Evolutionary conservation across 2,113 vertebrate species (phyloP), one percentile per base, ranked within the genome.

Genomic region (Centrocercus urophasianus): DNA sequence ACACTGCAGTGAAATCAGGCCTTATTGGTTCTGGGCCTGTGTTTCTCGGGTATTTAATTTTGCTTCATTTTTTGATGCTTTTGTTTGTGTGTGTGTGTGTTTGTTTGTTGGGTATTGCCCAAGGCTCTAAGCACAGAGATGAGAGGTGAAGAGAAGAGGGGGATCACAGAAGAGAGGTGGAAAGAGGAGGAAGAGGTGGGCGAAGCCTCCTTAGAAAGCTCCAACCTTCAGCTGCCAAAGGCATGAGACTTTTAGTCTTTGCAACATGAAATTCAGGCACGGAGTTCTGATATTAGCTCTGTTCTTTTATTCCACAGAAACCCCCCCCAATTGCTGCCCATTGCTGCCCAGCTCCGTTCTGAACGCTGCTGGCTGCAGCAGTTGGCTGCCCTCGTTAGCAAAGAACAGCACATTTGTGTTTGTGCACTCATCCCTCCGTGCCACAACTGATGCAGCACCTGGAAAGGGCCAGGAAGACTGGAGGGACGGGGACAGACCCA

Each of bases 11-110:
- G 95, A 97, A 96, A 96, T 91, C 89, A 95, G 91, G 70, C 89
- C 96, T 96, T 95, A 93, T 96, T 97, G 93, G 95, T 95, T 92
- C 92, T 94, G 91, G 73, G 83, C 76, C 47, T 43, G 52, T 77
- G 87, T 79, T 84, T 82, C 88, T 88, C 60, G 47, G 70, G 59
- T 89, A 91, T 69, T 94, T 94, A 91, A 93, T 96, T 94, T 92
- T 92, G 50, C 77, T 94, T 59, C 66, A 69, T 69, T 81, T 77
- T 34, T 70, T 48, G 32, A 40, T 25, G 60, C 15, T 9, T 59
- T 60, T 86, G 76, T 92, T 28, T 43, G 56, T 60, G 91, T 93
- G 84, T 65, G 74, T 50, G 61, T 72, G 57, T 71, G 74, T 59
- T 59, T 72, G 57, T 40, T 83, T 81, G 59, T 88, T 40, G 10